Evolutionary conservation across 2,113 vertebrate genomes (phyloP), one percentile per base, ranked within the genome.

Genomic region (Xenopus laevis): DNA sequence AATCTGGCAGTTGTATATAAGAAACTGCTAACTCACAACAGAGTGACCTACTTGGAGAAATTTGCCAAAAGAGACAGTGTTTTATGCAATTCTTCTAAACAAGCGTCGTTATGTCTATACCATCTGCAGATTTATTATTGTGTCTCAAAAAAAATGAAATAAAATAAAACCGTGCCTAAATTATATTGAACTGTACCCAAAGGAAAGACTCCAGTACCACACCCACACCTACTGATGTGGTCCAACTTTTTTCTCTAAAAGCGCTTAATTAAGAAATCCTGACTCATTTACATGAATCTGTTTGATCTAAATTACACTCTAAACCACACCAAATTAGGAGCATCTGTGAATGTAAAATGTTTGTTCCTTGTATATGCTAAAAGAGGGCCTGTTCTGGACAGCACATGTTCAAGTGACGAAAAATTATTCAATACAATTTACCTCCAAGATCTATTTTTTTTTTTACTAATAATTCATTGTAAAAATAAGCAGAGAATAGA

Each of bases 231-330:
- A 93, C 91, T 94, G 89, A 95, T 95, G 94, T 94, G 93, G 93
- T 94, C 91, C 87, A 89, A 91, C 86, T 86, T 88, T 89, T 92
- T 91, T 69, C 92, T 94, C 93, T 92, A 88, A 90, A 95, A 91
- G 91, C 93, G 94, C 93, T 95, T 96, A 95, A 98, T 98, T 98
- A 97, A 94, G 93, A 95, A 96, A 92, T 90, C 91, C 94, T 94
- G 95, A 96, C 93, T 97, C 94, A 96, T 99, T 97, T 97, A 95
- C 95, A 96, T 96, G 93, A 92, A 92, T 89, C 93, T 13, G 33
- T 97, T 98, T 99, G 96, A 99, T 99, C 95, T 97, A 96, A 97
- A 98, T 98, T 96, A 93, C 93, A 95, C 93, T 96, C 95, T 90
- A 95, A 97, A 98, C 95, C 96, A 89, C 95, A 97, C 94, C 95